phyloP scores from a whole-genome alignment of 1,140 invertebrate genomes.

The Drosophila sp. region DNA sequence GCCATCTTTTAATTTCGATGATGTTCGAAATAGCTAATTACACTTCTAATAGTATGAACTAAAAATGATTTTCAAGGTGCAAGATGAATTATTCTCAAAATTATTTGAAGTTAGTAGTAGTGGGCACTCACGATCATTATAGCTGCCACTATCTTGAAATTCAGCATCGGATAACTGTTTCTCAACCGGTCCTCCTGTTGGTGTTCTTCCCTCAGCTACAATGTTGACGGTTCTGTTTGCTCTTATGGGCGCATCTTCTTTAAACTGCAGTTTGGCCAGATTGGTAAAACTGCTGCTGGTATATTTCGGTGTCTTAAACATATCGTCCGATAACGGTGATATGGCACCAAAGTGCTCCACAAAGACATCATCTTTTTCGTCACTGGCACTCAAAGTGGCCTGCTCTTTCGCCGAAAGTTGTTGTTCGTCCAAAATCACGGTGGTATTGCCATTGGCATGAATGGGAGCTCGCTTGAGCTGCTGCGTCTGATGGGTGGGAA shows the following conservation, averaged over 20 bases:
- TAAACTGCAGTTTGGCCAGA: slow-evolving; percentile 33
- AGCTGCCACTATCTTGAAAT: slow-evolving; percentile 50
- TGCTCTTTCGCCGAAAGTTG: slow-evolving; percentile 73
- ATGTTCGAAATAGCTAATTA: too few relatives aligned
- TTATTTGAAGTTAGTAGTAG: neutral
- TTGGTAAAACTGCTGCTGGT: slow-evolving; percentile 46
- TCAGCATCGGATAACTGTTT: slow-evolving; percentile 43
- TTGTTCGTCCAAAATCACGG: slow-evolving; percentile 57
- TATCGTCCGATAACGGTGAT: slow-evolving; percentile 61
- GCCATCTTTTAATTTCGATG: too few relatives aligned
- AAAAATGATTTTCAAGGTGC: neutral
- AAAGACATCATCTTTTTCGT: slow-evolving; percentile 76
- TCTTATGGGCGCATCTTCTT: neutral
- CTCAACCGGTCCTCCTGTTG: neutral
- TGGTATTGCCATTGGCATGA: slow-evolving; percentile 39
- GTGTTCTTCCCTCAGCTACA: neutral
- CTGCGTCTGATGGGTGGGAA: slow-evolving; percentile 30
- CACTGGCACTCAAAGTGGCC: slow-evolving; percentile 53
- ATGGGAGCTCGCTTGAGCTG: slow-evolving; percentile 48
- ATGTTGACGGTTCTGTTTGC: neutral
- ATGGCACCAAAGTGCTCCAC: slow-evolving; percentile 68
- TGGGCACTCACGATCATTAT: slow-evolving; percentile 57
- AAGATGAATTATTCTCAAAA: neutral
- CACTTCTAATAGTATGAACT: too few relatives aligned
- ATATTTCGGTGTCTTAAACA: slow-evolving; percentile 60